Base-by-base conservation (phyloP, 1,140 invertebrate genomes). In the Berghia stephanieae region DNA sequence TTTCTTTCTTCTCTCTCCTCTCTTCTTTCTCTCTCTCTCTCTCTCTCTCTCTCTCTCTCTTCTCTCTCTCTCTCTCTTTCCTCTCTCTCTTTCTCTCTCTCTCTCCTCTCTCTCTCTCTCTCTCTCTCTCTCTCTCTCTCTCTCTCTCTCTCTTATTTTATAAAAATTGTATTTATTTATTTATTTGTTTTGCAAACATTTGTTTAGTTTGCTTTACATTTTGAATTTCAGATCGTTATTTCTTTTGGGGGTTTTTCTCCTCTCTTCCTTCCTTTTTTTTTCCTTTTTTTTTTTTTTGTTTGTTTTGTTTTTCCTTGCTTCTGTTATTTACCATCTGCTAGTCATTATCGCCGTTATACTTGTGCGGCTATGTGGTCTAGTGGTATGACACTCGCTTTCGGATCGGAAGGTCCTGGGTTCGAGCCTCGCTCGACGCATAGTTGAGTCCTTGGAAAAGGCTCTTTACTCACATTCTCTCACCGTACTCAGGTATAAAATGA, bases 11-110 rank as follows among this genome's bases (percentile, higher is more conserved):
- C 38, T 68, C 63, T 49, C 63, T 69, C 43, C 36, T 34, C 36
- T 44, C 70, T 34, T 46, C 66, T 77, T 44, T 46, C 43, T 46
- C 43, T 68, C 60, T 68, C 43, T 44, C 75, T 77, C 24, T 49
- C 43, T 69, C 63, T 77, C 40, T 49, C 43, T 77, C 43, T 52
- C 36, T 46, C 43, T 21, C 40, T n/a, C 34, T 68, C 63, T 63
- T 49, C 40, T 42, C 44, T 1, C 2, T 63, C 31, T n/a, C 43
- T 34, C 38, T 55, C 49, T 52, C 5, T 21, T 27, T 42, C 31
- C 38, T n/a, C 13, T 36, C 24, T 43, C 16, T 40, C 40, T 55
- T 42, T 36, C 27, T 6, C n/a, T n/a, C 42, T 43, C 18, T 21
- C 57, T 40, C 44, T 44, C 40, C 46, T 24, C 24, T 18, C 18